Evolutionary conservation across 2,113 vertebrate species (phyloP).

Genomic region (Psittacara wagleri): DNA sequence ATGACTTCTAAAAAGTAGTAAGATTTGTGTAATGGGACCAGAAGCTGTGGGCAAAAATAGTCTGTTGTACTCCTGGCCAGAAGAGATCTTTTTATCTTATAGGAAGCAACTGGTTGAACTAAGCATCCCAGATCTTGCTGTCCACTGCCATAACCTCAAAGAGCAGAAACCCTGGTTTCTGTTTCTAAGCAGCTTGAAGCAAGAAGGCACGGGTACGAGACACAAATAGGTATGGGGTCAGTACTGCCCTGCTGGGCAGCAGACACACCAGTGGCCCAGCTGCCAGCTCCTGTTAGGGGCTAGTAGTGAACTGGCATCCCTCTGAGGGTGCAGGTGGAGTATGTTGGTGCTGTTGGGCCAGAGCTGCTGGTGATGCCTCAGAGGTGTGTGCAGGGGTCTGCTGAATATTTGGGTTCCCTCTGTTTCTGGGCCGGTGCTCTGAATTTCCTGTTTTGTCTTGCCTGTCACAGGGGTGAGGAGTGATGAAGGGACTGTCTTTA

Average conservation of each 20-base stretch:
- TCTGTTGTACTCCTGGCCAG: not conserved
- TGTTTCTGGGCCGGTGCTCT: not conserved
- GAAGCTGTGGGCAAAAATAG: not conserved
- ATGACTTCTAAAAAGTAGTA: not conserved
- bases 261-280: not conserved
- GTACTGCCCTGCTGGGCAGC: not conserved
- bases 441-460: not conserved
- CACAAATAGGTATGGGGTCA: rapidly evolving
- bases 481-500: not conserved
- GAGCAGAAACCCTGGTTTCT: not conserved
- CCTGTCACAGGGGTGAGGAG: not conserved
- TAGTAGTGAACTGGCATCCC: not conserved
- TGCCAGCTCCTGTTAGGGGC: rapidly evolving
- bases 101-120: not conserved
- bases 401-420: not conserved
- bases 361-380: not conserved
- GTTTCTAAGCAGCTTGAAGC: not conserved
- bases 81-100: not conserved
- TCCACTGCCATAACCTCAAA: not conserved
- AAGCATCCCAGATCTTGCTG: not conserved
- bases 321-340: too few relatives aligned
- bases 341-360: not conserved
- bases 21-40: not conserved
- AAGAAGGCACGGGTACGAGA: not conserved
- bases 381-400: not conserved